A percentile compares a stretch with the other conserved stretches of the same genome.
Conservation (phyloP, 1,140 invertebrate genomes). For the Drosophila elegans region DNA sequence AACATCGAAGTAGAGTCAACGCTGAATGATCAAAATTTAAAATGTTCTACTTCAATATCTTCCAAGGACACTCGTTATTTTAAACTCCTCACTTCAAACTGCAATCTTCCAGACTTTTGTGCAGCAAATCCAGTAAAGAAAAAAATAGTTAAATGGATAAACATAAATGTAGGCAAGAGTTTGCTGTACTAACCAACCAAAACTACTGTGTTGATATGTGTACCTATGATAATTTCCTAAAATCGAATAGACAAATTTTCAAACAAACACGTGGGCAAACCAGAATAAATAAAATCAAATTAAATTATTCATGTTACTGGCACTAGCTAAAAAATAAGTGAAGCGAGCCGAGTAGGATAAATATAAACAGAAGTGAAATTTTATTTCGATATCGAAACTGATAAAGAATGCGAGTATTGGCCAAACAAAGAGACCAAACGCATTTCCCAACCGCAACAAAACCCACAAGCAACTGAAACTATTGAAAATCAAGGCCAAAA, state of each 20-base stretch:
- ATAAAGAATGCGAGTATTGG: slow-evolving; percentile 59
- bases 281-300: slow-evolving; percentile 56
- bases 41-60: slow-evolving; percentile 21
- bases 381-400: slow-evolving; percentile 14
- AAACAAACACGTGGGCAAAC: slow-evolving; percentile 30
- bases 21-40: slow-evolving; percentile 21
- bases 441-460: slow-evolving; percentile 55
- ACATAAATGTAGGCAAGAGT: slow-evolving; percentile 43
- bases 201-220: slow-evolving; percentile 68
- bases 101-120: slow-evolving; percentile 61
- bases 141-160: slow-evolving; percentile 36
- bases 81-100: slow-evolving; percentile 26
- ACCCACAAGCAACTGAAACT: slow-evolving; percentile 28
- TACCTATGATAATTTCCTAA: slow-evolving; percentile 71
- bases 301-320: slow-evolving; percentile 66
- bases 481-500: slow-evolving; percentile 60
- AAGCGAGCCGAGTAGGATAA: slow-evolving; percentile 28
- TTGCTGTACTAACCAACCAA: slow-evolving; percentile 45
- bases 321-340: slow-evolving; percentile 49
- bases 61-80: slow-evolving; percentile 32
- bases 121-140: slow-evolving; percentile 43
- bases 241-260: slow-evolving; percentile 32
- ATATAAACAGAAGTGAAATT: slow-evolving; percentile 28
- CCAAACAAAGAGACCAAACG: slow-evolving; percentile 71
- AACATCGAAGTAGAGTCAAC: slow-evolving; percentile 52